These are phyloP conservation scores for Catharus bicknelli DNA, from an alignment of 2,113 vertebrate genomes.

Conservation along the genomic window DNA sequence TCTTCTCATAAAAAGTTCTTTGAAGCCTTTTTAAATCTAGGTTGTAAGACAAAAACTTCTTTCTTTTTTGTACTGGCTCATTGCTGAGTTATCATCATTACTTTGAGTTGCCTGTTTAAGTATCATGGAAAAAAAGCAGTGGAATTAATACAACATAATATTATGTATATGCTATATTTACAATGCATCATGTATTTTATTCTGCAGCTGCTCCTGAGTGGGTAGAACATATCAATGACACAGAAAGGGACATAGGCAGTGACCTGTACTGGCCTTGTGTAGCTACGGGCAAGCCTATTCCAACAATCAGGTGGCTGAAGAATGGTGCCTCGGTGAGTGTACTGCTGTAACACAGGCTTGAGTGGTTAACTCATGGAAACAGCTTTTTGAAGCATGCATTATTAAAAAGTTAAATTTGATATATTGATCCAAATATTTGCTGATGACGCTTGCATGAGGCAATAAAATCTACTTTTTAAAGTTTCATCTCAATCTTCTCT, in stretches of 20 bases:
- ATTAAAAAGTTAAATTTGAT: background rate
- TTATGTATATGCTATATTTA: background rate
- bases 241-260: constrained; percentile 87
- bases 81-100: background rate
- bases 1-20: background rate
- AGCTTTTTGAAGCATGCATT: background rate
- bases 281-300: constrained; percentile 88
- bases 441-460: background rate
- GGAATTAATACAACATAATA: background rate
- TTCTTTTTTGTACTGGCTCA: background rate
- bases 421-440: background rate
- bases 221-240: constrained; percentile 89
- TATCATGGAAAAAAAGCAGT: background rate
- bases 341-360: background rate
- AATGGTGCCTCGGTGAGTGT: constrained; percentile 84
- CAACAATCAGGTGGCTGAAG: constrained; percentile 89
- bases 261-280: constrained; percentile 89
- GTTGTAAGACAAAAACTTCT: background rate
- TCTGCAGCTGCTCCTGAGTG: constrained; percentile 89
- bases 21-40: background rate
- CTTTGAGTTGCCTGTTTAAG: background rate
- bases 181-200: background rate
- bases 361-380: background rate
- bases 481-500: background rate
- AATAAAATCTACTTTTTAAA: background rate